Percentiles rank a stretch among this genome's conserved stretches.
phyloP scores from a whole-genome alignment of 1,140 invertebrate genomes.

The Nautilus pompilius region DNA sequence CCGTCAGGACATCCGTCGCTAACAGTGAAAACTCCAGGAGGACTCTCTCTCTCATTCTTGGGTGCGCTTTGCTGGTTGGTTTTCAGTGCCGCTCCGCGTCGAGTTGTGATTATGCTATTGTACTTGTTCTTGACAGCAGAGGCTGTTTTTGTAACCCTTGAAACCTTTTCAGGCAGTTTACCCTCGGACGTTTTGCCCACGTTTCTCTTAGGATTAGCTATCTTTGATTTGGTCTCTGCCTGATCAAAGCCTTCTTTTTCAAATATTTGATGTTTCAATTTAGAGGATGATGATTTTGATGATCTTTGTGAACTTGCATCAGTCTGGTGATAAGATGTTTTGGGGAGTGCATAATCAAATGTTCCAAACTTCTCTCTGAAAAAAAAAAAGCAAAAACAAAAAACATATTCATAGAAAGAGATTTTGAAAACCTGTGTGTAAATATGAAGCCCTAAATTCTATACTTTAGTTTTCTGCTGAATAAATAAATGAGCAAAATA shows the following conservation, averaged over 20 bases:
- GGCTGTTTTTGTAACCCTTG: conserved; percentile 26
- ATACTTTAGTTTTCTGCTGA: too few species aligned
- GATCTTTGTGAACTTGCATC: too few species aligned
- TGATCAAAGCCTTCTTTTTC: too few species aligned
- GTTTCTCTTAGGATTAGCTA: too few species aligned
- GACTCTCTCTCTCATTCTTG: too few species aligned
- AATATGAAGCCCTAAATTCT: too few species aligned
- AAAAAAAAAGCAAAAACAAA: conserved; percentile 8
- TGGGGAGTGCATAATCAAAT: conserved; percentile 74
- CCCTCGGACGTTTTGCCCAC: not conserved
- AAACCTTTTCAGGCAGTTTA: conserved; percentile 2
- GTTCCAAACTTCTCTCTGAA: conserved; percentile 66
- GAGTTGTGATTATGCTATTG: conserved; percentile 30
- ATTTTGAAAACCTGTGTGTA: not conserved
- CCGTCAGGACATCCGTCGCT: too few species aligned
- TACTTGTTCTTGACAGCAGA: conserved; percentile 43
- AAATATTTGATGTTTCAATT: too few species aligned
- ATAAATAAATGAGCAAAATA: too few species aligned
- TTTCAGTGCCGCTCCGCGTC: conserved; percentile 11
- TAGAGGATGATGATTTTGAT: too few species aligned
- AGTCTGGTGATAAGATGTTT: conserved; percentile 56
- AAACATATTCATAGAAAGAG: not conserved
- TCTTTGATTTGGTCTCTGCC: too few species aligned
- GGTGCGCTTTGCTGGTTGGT: conserved; percentile 1
- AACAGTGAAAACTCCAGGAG: too few species aligned